Evolutionary conservation across 2,888 invertebrate species (phyloP), one percentile per base, ranked within the genome.

Genomic region (Syrphus vitripennis): DNA sequence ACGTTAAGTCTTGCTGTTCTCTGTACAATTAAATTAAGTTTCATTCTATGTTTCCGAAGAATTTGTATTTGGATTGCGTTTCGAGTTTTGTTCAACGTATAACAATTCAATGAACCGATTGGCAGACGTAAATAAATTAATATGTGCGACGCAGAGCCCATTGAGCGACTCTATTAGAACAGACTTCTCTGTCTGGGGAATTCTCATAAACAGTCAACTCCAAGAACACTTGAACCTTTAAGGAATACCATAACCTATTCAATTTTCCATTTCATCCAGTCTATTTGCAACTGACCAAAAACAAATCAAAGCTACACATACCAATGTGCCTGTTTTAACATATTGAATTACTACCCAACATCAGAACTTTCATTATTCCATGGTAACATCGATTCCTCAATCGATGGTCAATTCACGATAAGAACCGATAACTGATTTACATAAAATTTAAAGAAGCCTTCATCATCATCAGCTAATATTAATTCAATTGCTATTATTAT

Each of bases 221-320:
- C 55, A 63, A 65, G 16, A 53, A 24, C 24, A 5, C 14, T 14
- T 4, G 1, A 57, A 61, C 42, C 57, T 53, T 61, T 57, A 59
- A 75, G 31, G 59, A 63, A 29, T 42, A 19, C 19, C 12, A 31
- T 12, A 16, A 55, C n/a, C 75, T 53, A 74, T 80, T 74, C 24
- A 63, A 55, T 69, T 69, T 61, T 34, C 42, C 53, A 75, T 69
- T 59, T 59, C 61, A 70, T 79, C 63, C 83, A 80, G 34, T 57
- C 71, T 69, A 57, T 59, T n/a, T 79, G 74, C 79, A 70, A 83
- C 79, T 84, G 71, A 84, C 80, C 75, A 67, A 53, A 80, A 70
- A 21, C 75, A 84, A 75, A 45, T 80, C 42, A 31, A 59, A 59
- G 70, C 24, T 65, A 69, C 69, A 71, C 75, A 84, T 80, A 75